Percentiles rank a stretch among this genome's conserved stretches.
Evolutionary conservation across 2,888 invertebrate species (phyloP).

Genomic region (Nasonia oneida): DNA sequence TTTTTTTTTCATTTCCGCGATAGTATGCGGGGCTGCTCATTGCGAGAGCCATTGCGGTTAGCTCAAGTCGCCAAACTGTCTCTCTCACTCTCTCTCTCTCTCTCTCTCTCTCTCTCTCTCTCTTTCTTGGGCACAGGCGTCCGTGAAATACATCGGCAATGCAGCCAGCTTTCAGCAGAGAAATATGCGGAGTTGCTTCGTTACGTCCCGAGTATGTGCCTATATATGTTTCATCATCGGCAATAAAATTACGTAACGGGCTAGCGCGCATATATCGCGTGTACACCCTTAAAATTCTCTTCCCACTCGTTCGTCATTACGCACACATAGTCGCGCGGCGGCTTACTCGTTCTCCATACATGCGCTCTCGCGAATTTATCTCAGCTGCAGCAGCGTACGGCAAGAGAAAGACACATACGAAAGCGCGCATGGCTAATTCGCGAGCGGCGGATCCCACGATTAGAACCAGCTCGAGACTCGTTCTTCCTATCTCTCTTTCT

Average conservation of each 20-base stretch:
- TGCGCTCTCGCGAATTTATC: neutral
- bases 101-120: neutral
- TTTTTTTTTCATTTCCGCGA: neutral
- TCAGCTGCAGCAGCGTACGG: neutral
- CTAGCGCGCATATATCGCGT: neutral
- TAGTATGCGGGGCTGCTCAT: neutral
- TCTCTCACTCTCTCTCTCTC: no score
- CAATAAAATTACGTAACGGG: constrained; percentile 11
- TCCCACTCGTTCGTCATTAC: constrained; percentile 34
- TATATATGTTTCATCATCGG: no score
- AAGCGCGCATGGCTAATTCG: constrained; percentile 45
- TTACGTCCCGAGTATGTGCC: neutral
- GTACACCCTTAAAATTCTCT: constrained; percentile 7
- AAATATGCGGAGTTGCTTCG: constrained; percentile 3
- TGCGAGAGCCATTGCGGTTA: constrained; percentile 23
- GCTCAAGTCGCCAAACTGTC: constrained; percentile 24
- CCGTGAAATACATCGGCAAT: constrained; percentile 38
- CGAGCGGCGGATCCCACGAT: constrained; percentile 42
- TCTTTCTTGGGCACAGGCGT: neutral
- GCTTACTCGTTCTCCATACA: neutral
- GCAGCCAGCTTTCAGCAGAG: constrained; percentile 13
- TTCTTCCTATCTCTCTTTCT: neutral
- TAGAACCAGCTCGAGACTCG: neutral
- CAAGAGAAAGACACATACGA: neutral
- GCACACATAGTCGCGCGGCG: neutral